Conservation (phyloP, 2,888 invertebrate species). For the Pyrrhia umbra region DNA sequence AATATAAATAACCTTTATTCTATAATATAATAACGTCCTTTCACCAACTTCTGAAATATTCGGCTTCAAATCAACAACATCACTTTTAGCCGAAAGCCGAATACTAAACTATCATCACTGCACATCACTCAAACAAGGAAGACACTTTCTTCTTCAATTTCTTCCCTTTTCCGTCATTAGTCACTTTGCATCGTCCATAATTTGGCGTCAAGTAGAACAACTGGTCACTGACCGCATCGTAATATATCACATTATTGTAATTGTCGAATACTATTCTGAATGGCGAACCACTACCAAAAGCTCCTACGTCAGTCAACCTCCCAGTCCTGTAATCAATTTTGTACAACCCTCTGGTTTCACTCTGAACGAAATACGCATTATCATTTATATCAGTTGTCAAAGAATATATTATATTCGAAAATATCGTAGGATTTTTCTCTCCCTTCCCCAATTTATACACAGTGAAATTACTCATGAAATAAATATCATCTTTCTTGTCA, state of each 20-base stretch:
- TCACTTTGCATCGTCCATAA: conserved; percentile 73
- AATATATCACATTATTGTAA: conserved; percentile 78
- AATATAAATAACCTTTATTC: conserved; percentile 25
- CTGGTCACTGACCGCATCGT: conserved; percentile 71
- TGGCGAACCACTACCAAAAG: conserved; percentile 72
- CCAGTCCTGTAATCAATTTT: conserved; percentile 72
- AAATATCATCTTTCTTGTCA: conserved; percentile 76
- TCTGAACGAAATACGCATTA: conserved; percentile 76
- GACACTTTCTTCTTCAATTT: conserved; percentile 57
- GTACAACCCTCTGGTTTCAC: conserved; percentile 74
- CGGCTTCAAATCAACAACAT: conserved; percentile 1
- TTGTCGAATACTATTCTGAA: conserved; percentile 76
- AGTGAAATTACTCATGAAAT: conserved; percentile 74
- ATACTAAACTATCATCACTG: conserved; percentile 20
- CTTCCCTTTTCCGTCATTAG: conserved; percentile 62
- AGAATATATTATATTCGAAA: conserved; percentile 74
- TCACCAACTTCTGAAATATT: not conserved
- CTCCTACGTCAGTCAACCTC: conserved; percentile 71
- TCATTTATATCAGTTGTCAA: conserved; percentile 74
- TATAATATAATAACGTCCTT: not conserved
- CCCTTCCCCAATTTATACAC: conserved; percentile 74
- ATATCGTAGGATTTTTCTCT: conserved; percentile 65
- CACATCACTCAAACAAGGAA: conserved; percentile 22
- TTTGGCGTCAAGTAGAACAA: conserved; percentile 78
- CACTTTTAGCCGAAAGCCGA: conserved; percentile 20